Evolutionary conservation across 1,140 invertebrate species (phyloP).

Genomic region (Eufriesea mexicana): DNA sequence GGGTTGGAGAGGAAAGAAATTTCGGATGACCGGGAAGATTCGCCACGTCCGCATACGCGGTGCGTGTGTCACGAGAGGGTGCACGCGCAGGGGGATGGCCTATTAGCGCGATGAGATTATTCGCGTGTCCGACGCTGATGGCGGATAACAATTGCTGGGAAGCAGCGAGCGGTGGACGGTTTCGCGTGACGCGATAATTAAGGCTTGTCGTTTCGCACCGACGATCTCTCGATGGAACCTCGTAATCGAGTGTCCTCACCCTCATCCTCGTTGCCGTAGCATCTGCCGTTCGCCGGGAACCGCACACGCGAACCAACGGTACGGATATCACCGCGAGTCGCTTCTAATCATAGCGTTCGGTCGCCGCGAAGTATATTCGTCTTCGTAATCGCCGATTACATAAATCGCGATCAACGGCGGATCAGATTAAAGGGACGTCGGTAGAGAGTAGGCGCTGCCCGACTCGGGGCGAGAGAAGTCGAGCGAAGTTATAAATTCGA

Average conservation of each 20-base stretch:
- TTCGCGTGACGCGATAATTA: constrained; percentile 64
- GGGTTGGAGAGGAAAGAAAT: background rate
- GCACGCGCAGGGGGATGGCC: background rate
- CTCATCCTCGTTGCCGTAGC: constrained; percentile 37
- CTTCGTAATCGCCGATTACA: constrained; percentile 14
- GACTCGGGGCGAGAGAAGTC: background rate
- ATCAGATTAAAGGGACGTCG: background rate
- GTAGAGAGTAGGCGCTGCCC: background rate
- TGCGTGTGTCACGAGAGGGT: no score
- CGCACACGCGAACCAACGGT: constrained; percentile 1
- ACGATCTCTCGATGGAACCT: constrained; percentile 36
- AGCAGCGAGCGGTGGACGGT: constrained; percentile 58
- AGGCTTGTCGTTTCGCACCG: constrained; percentile 47
- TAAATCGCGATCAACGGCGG: background rate
- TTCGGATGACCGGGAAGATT: background rate
- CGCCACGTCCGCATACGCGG: no score
- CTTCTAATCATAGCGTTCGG: background rate
- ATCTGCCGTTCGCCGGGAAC: background rate
- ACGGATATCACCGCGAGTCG: background rate
- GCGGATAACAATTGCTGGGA: background rate
- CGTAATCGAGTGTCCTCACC: constrained; percentile 67
- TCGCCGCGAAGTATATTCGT: background rate
- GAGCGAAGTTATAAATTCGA: constrained; percentile 27
- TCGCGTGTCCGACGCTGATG: background rate
- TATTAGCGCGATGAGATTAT: background rate